Percentiles rank a stretch among this genome's conserved stretches.
These are phyloP conservation scores for Echeneis naucrates DNA, from an alignment of 2,797 vertebrate species.

Conservation along the genomic window DNA sequence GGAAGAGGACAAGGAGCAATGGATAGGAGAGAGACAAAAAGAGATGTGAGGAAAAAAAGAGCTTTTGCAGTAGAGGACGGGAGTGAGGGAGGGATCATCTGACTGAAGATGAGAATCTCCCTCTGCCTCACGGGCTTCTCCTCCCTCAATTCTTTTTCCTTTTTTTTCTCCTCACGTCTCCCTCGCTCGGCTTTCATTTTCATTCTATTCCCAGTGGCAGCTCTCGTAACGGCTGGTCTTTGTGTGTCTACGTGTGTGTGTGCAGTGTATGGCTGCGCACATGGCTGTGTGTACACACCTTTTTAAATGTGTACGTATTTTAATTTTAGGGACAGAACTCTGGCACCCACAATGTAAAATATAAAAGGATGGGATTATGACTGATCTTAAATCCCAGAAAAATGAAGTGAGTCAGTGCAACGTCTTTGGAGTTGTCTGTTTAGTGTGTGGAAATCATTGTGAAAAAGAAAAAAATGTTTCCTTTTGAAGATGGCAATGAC, in stretches of 20 bases:
- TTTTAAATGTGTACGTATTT: constrained; percentile 4
- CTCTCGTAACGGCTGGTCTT: constrained; percentile 49
- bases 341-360: constrained; percentile 6
- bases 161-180: constrained; percentile 45
- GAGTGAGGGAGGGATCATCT: constrained; percentile 70
- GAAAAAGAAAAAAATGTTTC: constrained; percentile 10
- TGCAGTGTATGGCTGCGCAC: constrained; percentile 13
- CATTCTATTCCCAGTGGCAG: constrained; percentile 62
- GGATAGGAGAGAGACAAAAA: constrained; percentile 24
- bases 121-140: constrained; percentile 79
- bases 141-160: constrained; percentile 54
- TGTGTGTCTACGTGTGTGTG: constrained; percentile 1
- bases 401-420: not conserved
- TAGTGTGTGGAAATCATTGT: constrained; percentile 10
- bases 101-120: constrained; percentile 82
- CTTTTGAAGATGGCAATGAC: constrained; percentile 20
- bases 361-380: not conserved
- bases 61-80: constrained; percentile 30
- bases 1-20: constrained; percentile 28
- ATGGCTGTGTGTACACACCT: constrained; percentile 10
- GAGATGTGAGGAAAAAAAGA: constrained; percentile 40
- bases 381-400: not conserved
- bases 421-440: not conserved
- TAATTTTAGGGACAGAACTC: not conserved
- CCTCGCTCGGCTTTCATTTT: constrained; percentile 61